Percentiles rank a stretch among this genome's conserved stretches.
These are phyloP conservation scores for Parambassis ranga DNA, from an alignment of 2,797 vertebrate genomes.

Conservation along the genomic window DNA sequence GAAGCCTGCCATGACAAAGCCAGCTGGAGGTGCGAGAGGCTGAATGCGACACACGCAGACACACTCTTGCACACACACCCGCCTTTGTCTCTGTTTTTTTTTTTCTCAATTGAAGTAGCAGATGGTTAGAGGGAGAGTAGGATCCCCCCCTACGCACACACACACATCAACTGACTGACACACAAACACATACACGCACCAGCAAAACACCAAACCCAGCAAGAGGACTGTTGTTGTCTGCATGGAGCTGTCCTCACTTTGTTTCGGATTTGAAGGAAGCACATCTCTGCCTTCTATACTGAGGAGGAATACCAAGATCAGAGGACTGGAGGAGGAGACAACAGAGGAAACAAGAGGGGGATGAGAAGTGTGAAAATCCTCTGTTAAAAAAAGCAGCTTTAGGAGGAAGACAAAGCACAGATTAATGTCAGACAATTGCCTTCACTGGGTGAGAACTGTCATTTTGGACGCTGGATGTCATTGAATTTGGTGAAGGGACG, in stretches of 20 bases:
- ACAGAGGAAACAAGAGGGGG: constrained; percentile 62
- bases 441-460: constrained; percentile 58
- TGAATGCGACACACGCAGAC: constrained; percentile 54
- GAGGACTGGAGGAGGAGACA: constrained; percentile 68
- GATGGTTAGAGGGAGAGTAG: constrained; percentile 82
- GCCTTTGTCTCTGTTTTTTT: constrained; percentile 66
- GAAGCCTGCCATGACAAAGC: constrained; percentile 70
- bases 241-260: constrained; percentile 69
- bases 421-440: constrained; percentile 72
- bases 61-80: constrained; percentile 50
- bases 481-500: constrained; percentile 33
- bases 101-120: constrained; percentile 75
- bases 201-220: constrained; percentile 59
- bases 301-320: constrained; percentile 71
- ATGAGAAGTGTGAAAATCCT: constrained; percentile 77
- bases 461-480: constrained; percentile 54
- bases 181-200: constrained; percentile 50
- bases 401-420: constrained; percentile 70
- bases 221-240: constrained; percentile 61
- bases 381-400: constrained; percentile 69
- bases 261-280: constrained; percentile 67
- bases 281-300: constrained; percentile 34
- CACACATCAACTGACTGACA: constrained; percentile 4
- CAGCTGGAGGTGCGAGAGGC: constrained; percentile 71
- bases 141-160: constrained; percentile 56